phyloP scores from a whole-genome alignment of 2,113 vertebrate genomes.

The human region GRCh38 chr13:55559001-55559500 shows the following conservation, averaged over 20 bases:
- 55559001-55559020: neutral
- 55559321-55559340: neutral
- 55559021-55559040: neutral
- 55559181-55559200: neutral
- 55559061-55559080: neutral
- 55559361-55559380: neutral
- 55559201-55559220: neutral
- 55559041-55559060: neutral
- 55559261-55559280: neutral
- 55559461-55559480: neutral
- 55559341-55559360: neutral
- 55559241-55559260: neutral
- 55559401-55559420: neutral
- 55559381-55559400: neutral
- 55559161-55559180: neutral
- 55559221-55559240: neutral
- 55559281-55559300: neutral
- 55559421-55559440: neutral
- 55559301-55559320: neutral
- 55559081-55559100: neutral
- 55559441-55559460: neutral
- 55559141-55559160: neutral
- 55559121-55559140: neutral
- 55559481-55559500: neutral
- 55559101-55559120: neutral